Conservation (phyloP, 2,888 invertebrate species). For the Agelastica alni region DNA sequence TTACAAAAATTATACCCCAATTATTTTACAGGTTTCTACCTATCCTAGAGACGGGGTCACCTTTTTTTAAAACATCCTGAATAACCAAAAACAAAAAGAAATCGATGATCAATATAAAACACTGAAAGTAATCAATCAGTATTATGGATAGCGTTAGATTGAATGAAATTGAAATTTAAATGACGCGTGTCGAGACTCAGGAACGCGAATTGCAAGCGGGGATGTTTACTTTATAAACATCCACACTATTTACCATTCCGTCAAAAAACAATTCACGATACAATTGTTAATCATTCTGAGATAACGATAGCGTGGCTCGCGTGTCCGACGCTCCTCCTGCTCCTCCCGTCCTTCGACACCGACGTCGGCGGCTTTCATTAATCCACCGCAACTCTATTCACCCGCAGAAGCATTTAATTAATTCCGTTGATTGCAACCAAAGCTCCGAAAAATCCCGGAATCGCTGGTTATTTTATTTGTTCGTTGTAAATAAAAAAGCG, state of each 20-base stretch:
- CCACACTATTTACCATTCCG: slow-evolving; percentile 18
- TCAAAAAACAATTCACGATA: slow-evolving; percentile 26
- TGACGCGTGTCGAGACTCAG: too few relatives aligned
- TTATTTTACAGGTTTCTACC: too few relatives aligned
- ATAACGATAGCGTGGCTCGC: slow-evolving; percentile 17
- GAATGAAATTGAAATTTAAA: too few relatives aligned
- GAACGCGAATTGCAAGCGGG: too few relatives aligned
- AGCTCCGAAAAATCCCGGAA: slow-evolving; percentile 7
- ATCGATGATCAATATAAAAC: too few relatives aligned
- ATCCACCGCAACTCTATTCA: slow-evolving; percentile 19
- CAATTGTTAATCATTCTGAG: slow-evolving; percentile 16
- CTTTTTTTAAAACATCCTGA: too few relatives aligned
- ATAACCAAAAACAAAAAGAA: too few relatives aligned
- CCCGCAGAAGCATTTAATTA: slow-evolving; percentile 14
- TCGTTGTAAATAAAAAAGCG: not conserved
- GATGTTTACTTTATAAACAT: too few relatives aligned
- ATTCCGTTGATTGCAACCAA: slow-evolving; percentile 19
- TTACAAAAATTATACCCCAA: too few relatives aligned
- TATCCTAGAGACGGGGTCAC: too few relatives aligned
- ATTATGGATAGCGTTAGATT: too few relatives aligned
- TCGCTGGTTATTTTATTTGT: not conserved
- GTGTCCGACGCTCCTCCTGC: not conserved
- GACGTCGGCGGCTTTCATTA: slow-evolving; percentile 2
- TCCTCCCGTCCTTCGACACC: not conserved
- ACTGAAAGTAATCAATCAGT: too few relatives aligned